Evolutionary conservation across 92 coral and sea anemone species (phyloP), one percentile per base, ranked within the genome.

Genomic region (Bergia puertoricense): DNA sequence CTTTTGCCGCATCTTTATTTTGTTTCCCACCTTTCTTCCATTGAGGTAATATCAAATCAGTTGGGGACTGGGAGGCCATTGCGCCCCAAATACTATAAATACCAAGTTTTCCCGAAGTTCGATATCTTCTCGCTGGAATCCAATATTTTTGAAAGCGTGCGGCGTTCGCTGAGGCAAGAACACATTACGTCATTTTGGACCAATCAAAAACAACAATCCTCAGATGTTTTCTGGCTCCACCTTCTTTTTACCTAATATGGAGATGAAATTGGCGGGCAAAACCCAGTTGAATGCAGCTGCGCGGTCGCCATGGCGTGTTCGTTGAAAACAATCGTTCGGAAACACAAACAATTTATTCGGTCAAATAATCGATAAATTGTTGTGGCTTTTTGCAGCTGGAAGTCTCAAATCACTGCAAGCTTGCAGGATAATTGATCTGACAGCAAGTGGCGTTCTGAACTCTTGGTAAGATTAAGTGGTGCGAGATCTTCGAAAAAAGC

Each of bases 21-120:
- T 90, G 91, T 87, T 92, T 96, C n/a, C 86, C 91, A 72, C 89
- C 74, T 89, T 94, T 96, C 94, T 95, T 97, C 94, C 91, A 91
- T 56, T 86, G 92, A 36, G 94, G 93, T 71, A 93, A 91, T 81
- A 91, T 45, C 78, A 83, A 79, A 74, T 93, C 98, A 48, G 96
- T 92, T 38, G 96, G 96, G 85, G 92, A 92, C 85, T 95, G 99
- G 62, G 96, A 89, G 14, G 98, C 98, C 99, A 97, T 96, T 69
- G 77, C 59, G 74, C 75, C 44, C 38, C 88, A 91, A 89, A 86
- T 73, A 82, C 56, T 88, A 22, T 43, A 88, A 77, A 91, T 78
- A 85, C 85, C 80, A 57, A 57, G 39, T 76, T 65, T 54, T 42
- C 36, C 59, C 67, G 67, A 82, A 56, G 38, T 46, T 79, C 85